phyloP scores from a whole-genome alignment of 1,140 invertebrate species.

The Ips nitidus region DNA sequence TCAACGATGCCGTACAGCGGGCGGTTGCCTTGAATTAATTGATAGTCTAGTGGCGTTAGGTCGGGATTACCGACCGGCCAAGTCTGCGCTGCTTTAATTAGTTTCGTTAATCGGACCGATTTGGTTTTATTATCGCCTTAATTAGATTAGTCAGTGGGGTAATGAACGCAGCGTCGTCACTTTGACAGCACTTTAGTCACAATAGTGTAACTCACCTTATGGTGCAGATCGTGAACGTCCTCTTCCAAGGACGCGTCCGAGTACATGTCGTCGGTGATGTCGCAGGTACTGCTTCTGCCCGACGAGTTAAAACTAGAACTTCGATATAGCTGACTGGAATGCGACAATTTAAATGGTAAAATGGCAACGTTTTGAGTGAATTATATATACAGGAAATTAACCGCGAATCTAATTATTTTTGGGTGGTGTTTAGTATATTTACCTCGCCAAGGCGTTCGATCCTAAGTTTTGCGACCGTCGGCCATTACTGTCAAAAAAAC shows the following conservation, averaged over 20 bases:
- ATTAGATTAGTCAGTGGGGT: too few relatives aligned
- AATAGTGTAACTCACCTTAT: constrained; percentile 65
- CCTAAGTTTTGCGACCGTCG: constrained; percentile 66
- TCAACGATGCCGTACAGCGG: not conserved
- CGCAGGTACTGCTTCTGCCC: constrained; percentile 83
- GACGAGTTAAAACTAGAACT: constrained; percentile 89
- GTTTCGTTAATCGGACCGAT: not conserved
- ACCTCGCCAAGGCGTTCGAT: constrained; percentile 84
- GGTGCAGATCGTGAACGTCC: constrained; percentile 87
- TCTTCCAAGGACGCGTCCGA: constrained; percentile 88
- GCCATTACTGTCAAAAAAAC: constrained; percentile 67
- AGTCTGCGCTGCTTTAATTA: not conserved
- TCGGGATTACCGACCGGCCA: not conserved
- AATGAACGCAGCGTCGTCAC: too few relatives aligned
- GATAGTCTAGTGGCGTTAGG: constrained; percentile 1
- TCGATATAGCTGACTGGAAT: constrained; percentile 80
- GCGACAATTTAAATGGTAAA: not conserved
- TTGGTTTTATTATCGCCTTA: not conserved
- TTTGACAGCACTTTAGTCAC: not conserved
- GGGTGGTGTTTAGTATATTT: constrained; percentile 47
- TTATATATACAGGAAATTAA: not conserved
- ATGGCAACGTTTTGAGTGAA: not conserved
- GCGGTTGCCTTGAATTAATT: constrained; percentile 17
- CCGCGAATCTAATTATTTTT: constrained; percentile 23
- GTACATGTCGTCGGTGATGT: constrained; percentile 88